A percentile compares a stretch with the other conserved stretches of the same genome.
Evolutionary conservation across 2,113 vertebrate genomes (phyloP).

Genomic region (Gnathonemus echidnorhynchus): DNA sequence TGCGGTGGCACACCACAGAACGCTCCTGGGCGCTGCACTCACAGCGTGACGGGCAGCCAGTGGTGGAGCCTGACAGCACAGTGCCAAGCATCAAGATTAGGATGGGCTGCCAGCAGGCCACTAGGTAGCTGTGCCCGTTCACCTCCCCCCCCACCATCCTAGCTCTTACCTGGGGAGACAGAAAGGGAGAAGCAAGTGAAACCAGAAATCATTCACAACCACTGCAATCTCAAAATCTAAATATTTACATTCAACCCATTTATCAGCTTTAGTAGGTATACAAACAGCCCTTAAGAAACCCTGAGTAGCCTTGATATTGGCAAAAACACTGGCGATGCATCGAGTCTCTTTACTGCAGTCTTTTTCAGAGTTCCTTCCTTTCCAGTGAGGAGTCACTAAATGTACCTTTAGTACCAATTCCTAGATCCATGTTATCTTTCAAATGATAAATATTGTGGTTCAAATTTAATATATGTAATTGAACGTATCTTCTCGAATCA

Average conservation of each 20-base stretch:
- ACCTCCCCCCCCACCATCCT: conserved; percentile 84
- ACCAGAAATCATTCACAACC: background rate
- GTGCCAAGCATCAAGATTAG: conserved; percentile 94
- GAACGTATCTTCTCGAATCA: conserved; percentile 2
- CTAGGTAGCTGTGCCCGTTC: conserved; percentile 88
- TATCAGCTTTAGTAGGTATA: background rate
- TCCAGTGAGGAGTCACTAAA: background rate
- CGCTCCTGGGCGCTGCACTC: conserved; percentile 94
- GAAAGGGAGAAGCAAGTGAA: background rate
- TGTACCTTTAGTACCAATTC: background rate
- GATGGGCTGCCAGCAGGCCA: conserved; percentile 97
- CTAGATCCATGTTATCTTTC: background rate
- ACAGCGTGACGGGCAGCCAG: conserved; percentile 89
- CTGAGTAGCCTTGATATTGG: background rate
- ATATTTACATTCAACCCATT: background rate
- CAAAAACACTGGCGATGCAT: no score
- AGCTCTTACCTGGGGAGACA: conserved; percentile 78
- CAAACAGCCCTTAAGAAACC: background rate
- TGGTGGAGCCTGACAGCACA: conserved; percentile 87
- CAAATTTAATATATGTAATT: conserved; percentile 10
- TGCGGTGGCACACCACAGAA: conserved; percentile 87
- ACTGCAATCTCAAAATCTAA: background rate
- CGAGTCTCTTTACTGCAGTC: background rate
- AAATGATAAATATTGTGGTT: background rate
- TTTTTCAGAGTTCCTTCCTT: background rate